Base-by-base conservation (phyloP, 92 coral and sea anemone species). In the Siderastrea radians region DNA sequence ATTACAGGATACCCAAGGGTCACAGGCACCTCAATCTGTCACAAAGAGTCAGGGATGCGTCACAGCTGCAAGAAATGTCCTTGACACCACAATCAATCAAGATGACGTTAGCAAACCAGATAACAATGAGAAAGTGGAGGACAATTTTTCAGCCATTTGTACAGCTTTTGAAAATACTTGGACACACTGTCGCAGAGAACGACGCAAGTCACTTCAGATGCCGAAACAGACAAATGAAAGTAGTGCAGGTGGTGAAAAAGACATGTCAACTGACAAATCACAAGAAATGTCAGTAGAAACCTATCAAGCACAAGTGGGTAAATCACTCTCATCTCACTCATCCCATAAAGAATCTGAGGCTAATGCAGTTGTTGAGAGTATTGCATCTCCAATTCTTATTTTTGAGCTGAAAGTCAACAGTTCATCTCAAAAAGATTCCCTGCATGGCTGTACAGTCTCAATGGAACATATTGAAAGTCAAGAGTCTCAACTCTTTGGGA, bases 161-260 rank as follows among this genome's bases (percentile, higher is more conserved):
- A 95, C 93, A 48, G 98, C 98, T 17, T 81, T 44, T 75, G 80
- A 85, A 15, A 95, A 93, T 85, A 95, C 98, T 38, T 95, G 98
- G 98, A 93, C 96, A 46, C 92, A 93, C 66, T 79, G 91, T 57
- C 88, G 98, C 11, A 89, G 93, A 77, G 96, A 95, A 78, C 72
- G 96, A 13, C 86, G 94, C 57, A 93, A 80, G 84, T 75, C 71
- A 19, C 52, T 75, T 38, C 84, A 77, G 67, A 17, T 65, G 17
- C 75, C 50, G 61, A 83, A 55, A 17, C 85, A 67, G 8, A 64
- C 53, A 53, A 82, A 47, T 66, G 79, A 45, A 9, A 78, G 65
- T 10, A 81, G 10, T 10, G 61, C 63, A 8, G 80, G 68, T n/a
- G 47, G 7, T 76, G 81, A 44, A 10, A 71, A 54, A 51, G 47